Evolutionary conservation across 1,140 invertebrate species (phyloP).

Genomic region (Drosophila parvula): DNA sequence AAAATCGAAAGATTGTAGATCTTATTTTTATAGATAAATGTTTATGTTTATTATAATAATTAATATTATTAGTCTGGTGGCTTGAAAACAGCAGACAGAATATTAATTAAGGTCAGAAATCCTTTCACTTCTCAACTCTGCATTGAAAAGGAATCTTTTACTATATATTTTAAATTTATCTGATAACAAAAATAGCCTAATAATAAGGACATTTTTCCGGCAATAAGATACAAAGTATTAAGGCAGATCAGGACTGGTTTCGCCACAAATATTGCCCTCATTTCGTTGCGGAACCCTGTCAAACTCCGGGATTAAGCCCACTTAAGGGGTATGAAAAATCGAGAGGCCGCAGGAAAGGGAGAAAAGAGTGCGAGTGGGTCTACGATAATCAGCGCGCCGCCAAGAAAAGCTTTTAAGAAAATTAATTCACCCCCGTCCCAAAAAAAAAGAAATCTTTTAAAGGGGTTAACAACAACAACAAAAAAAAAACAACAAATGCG

Average conservation of each 20-base stretch:
- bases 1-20: neutral
- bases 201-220: neutral
- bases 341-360: neutral
- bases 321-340: constrained; percentile 22
- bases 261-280: neutral
- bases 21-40: neutral
- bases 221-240: neutral
- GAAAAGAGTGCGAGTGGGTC: neutral
- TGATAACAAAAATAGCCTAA: too few species aligned
- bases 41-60: neutral
- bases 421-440: constrained; percentile 73
- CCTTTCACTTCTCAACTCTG: too few species aligned
- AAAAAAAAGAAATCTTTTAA: constrained; percentile 7
- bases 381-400: constrained; percentile 75
- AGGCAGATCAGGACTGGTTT: neutral
- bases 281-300: neutral
- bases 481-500: constrained; percentile 17
- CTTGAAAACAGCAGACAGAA: too few species aligned
- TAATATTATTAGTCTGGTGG: too few species aligned
- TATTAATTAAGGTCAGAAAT: too few species aligned
- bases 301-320: neutral
- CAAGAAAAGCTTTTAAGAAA: constrained; percentile 83
- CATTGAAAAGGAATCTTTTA: too few species aligned
- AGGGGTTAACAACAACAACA: constrained; percentile 62
- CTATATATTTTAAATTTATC: too few species aligned